phyloP scores from a whole-genome alignment of 2,797 vertebrate genomes.

The Neopelma chrysocephalum region DNA sequence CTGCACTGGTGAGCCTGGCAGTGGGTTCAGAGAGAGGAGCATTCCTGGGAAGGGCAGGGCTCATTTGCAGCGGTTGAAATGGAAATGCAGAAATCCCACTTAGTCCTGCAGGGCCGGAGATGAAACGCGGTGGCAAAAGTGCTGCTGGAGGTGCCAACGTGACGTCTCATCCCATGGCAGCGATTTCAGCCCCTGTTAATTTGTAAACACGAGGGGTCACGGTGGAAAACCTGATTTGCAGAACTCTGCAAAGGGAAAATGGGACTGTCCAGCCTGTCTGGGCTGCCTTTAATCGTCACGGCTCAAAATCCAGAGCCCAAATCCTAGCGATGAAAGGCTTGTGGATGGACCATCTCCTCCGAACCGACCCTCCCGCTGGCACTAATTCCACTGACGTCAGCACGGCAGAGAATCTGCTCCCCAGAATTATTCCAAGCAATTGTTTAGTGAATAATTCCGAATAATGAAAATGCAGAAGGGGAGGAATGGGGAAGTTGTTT shows the following conservation, averaged over 20 bases:
- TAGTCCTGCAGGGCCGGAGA: neutral
- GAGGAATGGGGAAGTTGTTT: slow-evolving; percentile 47
- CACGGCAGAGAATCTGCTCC: neutral
- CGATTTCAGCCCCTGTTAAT: neutral
- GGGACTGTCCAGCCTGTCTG: neutral
- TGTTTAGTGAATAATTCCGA: slow-evolving; percentile 55
- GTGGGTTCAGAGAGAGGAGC: neutral
- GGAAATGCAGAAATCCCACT: neutral
- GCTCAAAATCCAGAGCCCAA: neutral
- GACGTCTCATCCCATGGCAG: neutral
- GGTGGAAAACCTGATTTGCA: neutral
- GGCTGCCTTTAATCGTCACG: neutral
- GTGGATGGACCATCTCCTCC: neutral
- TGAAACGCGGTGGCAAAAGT: neutral
- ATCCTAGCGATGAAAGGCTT: neutral
- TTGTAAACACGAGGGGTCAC: fast-evolving
- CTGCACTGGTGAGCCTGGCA: neutral
- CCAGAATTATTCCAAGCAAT: slow-evolving; percentile 31
- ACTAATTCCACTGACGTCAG: neutral
- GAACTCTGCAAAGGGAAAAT: neutral
- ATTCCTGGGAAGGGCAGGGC: neutral
- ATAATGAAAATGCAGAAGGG: slow-evolving; percentile 45
- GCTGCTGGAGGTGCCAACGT: neutral
- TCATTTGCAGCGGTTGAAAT: neutral
- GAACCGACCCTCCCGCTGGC: neutral